Percentiles rank a stretch among this genome's conserved stretches.
Conservation (phyloP, 2,888 invertebrate genomes). For the Melipona bicolor region DNA sequence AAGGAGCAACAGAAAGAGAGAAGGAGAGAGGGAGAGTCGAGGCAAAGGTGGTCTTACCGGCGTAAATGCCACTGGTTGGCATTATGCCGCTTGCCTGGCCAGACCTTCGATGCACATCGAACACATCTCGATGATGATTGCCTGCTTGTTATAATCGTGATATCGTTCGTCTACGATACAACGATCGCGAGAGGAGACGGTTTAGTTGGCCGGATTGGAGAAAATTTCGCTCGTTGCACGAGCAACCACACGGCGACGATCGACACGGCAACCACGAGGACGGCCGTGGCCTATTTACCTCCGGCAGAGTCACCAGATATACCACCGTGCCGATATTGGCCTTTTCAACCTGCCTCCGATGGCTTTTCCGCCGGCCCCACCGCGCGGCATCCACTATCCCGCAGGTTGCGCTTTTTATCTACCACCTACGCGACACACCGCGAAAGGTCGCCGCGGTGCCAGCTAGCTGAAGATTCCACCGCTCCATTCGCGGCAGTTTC, state of each 20-base stretch:
- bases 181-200: conserved; percentile 25
- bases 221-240: conserved; percentile 72
- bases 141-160: conserved; percentile 68
- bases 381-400: background rate
- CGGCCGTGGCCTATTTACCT: conserved; percentile 79
- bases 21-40: conserved; percentile 52
- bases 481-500: background rate
- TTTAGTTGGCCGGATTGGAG: conserved; percentile 57
- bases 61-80: conserved; percentile 84
- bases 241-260: conserved; percentile 41
- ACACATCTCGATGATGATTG: conserved; percentile 75
- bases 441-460: conserved; percentile 49
- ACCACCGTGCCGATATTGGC: conserved; percentile 65
- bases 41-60: conserved; percentile 80
- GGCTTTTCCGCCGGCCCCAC: conserved; percentile 12
- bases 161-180: conserved; percentile 71
- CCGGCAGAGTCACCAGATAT: conserved; percentile 56
- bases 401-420: background rate
- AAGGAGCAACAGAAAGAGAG: conserved; percentile 4
- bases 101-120: conserved; percentile 81
- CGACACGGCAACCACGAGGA: conserved; percentile 52
- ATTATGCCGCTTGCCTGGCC: conserved; percentile 79
- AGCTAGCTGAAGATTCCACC: conserved; percentile 2
- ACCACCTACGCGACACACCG: conserved; percentile 45
- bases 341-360: conserved; percentile 53